phyloP scores from a whole-genome alignment of 2,797 vertebrate genomes.

The Yasuhikotakia modesta region DNA sequence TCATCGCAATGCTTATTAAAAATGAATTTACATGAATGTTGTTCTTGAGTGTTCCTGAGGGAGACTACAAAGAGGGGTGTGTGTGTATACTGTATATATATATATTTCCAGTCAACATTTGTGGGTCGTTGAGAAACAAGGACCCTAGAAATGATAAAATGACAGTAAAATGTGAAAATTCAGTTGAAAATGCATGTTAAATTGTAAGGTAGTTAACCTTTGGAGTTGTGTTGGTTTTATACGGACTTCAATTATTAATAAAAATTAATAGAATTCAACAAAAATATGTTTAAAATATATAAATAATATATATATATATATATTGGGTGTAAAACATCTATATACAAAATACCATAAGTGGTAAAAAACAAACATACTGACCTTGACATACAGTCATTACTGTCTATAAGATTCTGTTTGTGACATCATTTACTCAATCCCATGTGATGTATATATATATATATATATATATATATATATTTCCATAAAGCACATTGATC shows the following conservation, averaged over 20 bases:
- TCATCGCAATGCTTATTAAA: background rate
- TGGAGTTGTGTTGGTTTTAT: background rate
- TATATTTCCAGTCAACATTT: background rate
- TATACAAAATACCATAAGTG: background rate
- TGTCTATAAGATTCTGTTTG: background rate
- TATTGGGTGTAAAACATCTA: too few species aligned
- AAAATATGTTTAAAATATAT: too few species aligned
- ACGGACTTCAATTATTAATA: too few species aligned
- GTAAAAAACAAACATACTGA: background rate
- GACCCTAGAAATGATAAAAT: background rate
- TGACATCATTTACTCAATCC: slow-evolving; percentile 59
- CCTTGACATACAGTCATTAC: background rate
- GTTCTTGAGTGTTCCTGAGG: background rate
- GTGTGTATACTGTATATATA: too few species aligned
- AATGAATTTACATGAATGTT: background rate
- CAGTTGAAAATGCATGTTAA: background rate
- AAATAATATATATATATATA: too few species aligned
- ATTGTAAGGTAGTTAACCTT: background rate
- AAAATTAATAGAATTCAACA: too few species aligned
- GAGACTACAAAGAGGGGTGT: background rate
- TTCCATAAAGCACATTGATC: slow-evolving; percentile 69
- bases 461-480: too few species aligned
- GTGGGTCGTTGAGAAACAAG: background rate
- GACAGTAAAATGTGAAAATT: background rate
- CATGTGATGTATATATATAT: slow-evolving; percentile 61